Percentiles rank a stretch among this genome's conserved stretches.
Conservation (phyloP, 2,797 vertebrate genomes). For the Sebastolobus alascanus region DNA sequence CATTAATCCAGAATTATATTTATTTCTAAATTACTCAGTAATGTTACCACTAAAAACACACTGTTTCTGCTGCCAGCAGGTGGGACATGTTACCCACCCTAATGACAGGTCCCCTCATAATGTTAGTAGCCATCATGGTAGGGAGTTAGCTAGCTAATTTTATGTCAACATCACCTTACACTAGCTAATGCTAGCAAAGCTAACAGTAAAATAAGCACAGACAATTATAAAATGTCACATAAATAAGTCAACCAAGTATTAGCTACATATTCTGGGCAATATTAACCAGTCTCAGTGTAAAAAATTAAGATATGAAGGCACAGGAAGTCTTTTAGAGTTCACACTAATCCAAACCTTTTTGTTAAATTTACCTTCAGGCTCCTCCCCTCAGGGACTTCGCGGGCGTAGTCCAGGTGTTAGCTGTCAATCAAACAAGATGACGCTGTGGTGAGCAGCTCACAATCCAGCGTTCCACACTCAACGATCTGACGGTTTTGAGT, state of each 20-base stretch:
- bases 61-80: not conserved
- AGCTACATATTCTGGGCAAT: not conserved
- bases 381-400: not conserved
- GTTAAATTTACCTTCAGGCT: not conserved
- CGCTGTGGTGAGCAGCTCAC: not conserved
- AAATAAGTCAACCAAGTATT: not conserved
- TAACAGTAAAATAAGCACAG: not conserved
- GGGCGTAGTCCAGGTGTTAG: not conserved
- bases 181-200: not conserved
- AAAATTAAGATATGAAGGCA: not conserved
- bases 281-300: not conserved
- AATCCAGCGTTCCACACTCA: too few relatives aligned
- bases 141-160: not conserved
- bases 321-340: accelerated
- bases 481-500: too few relatives aligned
- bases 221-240: not conserved
- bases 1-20: not conserved
- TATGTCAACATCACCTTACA: not conserved
- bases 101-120: not conserved
- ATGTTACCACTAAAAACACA: not conserved
- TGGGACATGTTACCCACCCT: not conserved
- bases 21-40: not conserved
- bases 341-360: not conserved
- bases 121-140: not conserved
- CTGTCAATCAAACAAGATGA: conserved; percentile 10